Evolutionary conservation across 2,113 vertebrate genomes (phyloP).

Genomic region (Sebastes schlegelii): DNA sequence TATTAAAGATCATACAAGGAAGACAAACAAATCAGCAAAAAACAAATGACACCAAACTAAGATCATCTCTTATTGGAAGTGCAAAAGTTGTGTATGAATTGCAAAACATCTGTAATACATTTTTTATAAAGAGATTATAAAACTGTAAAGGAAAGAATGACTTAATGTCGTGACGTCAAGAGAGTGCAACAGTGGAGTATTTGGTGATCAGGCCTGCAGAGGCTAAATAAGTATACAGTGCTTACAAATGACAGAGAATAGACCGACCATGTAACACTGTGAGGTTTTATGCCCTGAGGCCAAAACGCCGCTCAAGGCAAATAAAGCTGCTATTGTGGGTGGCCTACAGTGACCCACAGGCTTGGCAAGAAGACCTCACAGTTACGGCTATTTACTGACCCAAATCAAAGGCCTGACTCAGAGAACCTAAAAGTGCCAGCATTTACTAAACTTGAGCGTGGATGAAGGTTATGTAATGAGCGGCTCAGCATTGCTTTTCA

Average conservation of each 20-base stretch:
- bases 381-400: constrained; percentile 78
- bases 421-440: constrained; percentile 60
- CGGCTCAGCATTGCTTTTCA: constrained; percentile 47
- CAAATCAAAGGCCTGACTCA: constrained; percentile 73
- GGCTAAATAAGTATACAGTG: constrained; percentile 57
- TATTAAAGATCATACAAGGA: constrained; percentile 84
- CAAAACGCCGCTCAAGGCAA: constrained; percentile 69
- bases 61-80: background rate
- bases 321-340: constrained; percentile 85
- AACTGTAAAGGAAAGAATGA: constrained; percentile 28
- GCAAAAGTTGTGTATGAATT: background rate
- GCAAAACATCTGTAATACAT: background rate
- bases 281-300: constrained; percentile 65
- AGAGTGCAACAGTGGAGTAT: constrained; percentile 43
- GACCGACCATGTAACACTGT: constrained; percentile 55
- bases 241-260: constrained; percentile 66
- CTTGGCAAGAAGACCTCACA: constrained; percentile 74
- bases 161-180: constrained; percentile 48
- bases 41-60: background rate
- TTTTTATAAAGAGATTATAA: constrained; percentile 1
- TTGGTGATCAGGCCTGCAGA: constrained; percentile 43
- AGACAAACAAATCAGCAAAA: constrained; percentile 5
- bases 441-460: constrained; percentile 59
- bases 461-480: constrained; percentile 64
- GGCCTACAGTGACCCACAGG: constrained; percentile 77